Percentiles rank a stretch among this genome's conserved stretches.
Evolutionary conservation across 2,797 vertebrate species (phyloP).

Genomic region (Eidolon dupreanum): DNA sequence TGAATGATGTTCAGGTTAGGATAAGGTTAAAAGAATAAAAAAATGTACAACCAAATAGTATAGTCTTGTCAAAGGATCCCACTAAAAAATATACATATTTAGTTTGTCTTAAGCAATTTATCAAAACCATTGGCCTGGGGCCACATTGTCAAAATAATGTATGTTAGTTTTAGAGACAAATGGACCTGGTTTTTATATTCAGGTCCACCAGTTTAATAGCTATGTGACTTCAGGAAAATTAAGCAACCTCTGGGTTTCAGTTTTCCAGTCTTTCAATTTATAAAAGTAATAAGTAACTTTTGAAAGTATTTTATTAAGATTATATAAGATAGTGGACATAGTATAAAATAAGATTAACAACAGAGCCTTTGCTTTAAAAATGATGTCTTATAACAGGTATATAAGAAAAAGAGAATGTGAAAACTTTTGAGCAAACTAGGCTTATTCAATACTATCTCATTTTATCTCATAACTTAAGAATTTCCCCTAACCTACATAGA

Average conservation of each 20-base stretch:
- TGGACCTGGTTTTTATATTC: neutral
- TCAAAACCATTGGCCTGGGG: neutral
- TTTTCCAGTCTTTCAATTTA: neutral
- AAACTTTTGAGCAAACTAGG: neutral
- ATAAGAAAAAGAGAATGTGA: neutral
- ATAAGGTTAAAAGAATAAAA: neutral
- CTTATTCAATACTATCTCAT: neutral
- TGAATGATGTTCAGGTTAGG: neutral
- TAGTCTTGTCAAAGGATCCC: neutral
- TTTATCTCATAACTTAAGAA: neutral
- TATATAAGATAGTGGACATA: neutral
- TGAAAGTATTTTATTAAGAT: neutral
- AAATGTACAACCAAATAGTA: neutral
- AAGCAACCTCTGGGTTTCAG: neutral
- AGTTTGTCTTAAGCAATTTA: neutral
- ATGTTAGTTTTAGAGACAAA: neutral
- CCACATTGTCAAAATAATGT: neutral
- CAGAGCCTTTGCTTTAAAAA: neutral
- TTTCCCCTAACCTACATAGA: neutral
- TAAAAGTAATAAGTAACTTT: neutral
- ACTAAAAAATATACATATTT: neutral
- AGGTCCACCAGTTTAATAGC: neutral
- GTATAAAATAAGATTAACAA: neutral
- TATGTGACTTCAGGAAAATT: neutral
- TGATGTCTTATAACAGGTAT: neutral